Base-by-base conservation (phyloP, 2,797 vertebrate species). In the Sitta carolinensis region DNA sequence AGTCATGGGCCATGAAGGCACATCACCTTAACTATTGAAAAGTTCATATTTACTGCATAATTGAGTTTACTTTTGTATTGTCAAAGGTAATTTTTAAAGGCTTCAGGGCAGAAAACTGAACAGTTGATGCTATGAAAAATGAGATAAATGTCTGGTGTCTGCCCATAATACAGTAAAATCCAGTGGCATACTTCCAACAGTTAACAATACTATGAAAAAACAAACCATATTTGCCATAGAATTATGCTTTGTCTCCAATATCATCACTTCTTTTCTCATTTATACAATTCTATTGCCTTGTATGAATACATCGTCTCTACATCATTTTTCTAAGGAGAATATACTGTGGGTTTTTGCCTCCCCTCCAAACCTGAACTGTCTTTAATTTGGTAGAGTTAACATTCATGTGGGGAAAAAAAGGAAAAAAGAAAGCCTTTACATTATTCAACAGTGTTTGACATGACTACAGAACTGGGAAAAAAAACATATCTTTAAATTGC, bases 61-160 rank as follows among this genome's bases (percentile, higher is more conserved):
- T 67, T 87, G 80, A 93, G 32, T n/a, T 62, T 64, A 81, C 40
- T 26, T 27, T 5, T 29, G 64, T 68, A 81, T 62, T 57, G 67
- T 38, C 50, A 90, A 47, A 86, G 30, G 40, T 42, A 70, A 89
- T 30, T 54, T 50, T 55, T 78, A 89, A 94, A 67, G 20, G 30
- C 45, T 95, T 86, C 74, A 64, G 50, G 54, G 38, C 57, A 89
- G 84, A 83, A 93, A 94, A 93, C 17, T 17, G n/a, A 85, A 92
- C 51, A 87, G 32, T 13, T 57, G n/a, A 79, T 58, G 22, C 43
- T 75, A 89, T 27, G 38, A 55, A 50, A 83, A 59, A 38, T 17
- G 3, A 91, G 40, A 63, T 25, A 86, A 94, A 67, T 40, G 21
- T 38, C 78, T 78, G 59, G 19, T 84, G 26, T 72, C 42, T 73